Evolutionary conservation across 2,797 vertebrate species (phyloP), one percentile per base, ranked within the genome.

Genomic region (Falco cherrug): DNA sequence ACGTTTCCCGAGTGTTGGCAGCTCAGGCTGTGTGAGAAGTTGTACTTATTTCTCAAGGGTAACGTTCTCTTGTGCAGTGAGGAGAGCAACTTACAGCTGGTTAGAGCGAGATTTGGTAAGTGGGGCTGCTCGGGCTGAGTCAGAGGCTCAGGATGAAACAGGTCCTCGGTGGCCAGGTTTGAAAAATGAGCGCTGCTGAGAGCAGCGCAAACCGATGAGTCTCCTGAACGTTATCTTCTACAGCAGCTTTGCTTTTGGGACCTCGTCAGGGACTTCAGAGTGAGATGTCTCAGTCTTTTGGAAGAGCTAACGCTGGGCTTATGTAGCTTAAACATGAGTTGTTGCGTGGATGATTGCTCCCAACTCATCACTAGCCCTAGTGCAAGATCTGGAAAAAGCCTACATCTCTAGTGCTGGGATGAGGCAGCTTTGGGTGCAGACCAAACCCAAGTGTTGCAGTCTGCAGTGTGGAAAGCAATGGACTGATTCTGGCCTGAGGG

Each of bases 21-120:
- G n/a, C 43, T 89, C 2, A 1, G 63, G 31, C 51, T 50, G 3
- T 0, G 0, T 20, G 47, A 68, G 53, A 35, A 37, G 29, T 35
- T 77, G 56, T 53, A 9, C 12, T 70, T 76, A 5, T 13, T 68
- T 78, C 70, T 79, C 37, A 47, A 65, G 35, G 37, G 61, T 29
- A 39, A 25, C 13, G 1, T 65, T 77, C 22, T 67, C 24, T 73
- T 54, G 50, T 75, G 61, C 37, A 33, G 47, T 17, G 41, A 81
- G 37, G 41, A 82, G 35, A 89, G 41, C 31, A 79, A 28, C 37
- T 41, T 47, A 13, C 5, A 56, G 28, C 60, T 56, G 51, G 9
- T 19, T 71, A 56, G 60, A 64, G 57, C 4, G 11, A n/a, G n/a
- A 50, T 74, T 57, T 83, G 88, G 56, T 41, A 83, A 74, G 48